Percentiles rank a stretch among this genome's conserved stretches.
Conservation (phyloP, 2,888 invertebrate genomes). For the Luperina nickerlii region DNA sequence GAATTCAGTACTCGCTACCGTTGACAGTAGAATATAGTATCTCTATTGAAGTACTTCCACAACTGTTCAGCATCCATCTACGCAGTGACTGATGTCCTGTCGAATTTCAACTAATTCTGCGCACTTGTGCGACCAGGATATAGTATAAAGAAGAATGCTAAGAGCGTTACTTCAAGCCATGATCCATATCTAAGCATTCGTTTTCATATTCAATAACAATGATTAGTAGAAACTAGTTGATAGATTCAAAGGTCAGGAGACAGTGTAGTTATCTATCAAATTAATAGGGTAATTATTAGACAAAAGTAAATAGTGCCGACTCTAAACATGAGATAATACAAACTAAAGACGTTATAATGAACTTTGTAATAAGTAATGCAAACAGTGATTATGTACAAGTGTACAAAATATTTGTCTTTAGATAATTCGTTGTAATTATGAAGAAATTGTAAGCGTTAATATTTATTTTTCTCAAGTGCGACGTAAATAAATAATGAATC, state of each 20-base stretch:
- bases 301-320: constrained; percentile 58
- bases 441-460: constrained; percentile 34
- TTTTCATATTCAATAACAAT: constrained; percentile 6
- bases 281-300: constrained; percentile 41
- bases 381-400: constrained; percentile 61
- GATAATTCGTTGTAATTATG: constrained; percentile 38
- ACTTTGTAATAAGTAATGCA: constrained; percentile 15
- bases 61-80: neutral
- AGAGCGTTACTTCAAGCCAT: neutral
- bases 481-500: constrained; percentile 3
- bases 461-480: constrained; percentile 31
- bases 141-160: too few relatives aligned
- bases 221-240: constrained; percentile 7
- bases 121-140: neutral
- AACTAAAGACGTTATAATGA: constrained; percentile 24
- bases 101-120: neutral
- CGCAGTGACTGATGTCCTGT: neutral
- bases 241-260: constrained; percentile 35
- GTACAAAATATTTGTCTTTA: constrained; percentile 56
- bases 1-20: too few relatives aligned
- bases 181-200: neutral
- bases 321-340: constrained; percentile 53
- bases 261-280: constrained; percentile 26
- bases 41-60: neutral
- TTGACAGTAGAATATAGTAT: too few relatives aligned